Evolutionary conservation across 2,113 vertebrate species (phyloP).

Genomic region (Corydoras maculifer): DNA sequence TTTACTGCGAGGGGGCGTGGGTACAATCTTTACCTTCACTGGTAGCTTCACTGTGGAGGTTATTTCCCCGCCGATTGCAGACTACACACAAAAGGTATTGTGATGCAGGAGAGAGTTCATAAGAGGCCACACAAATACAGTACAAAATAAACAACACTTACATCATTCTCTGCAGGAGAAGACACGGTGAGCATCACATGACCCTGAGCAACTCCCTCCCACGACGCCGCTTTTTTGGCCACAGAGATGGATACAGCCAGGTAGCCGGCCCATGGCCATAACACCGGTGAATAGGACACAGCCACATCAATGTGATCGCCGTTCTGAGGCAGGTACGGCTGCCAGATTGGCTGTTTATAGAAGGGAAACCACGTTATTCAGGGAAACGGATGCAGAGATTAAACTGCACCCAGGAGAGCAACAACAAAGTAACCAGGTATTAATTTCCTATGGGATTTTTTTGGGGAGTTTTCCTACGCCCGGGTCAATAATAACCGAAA

Average conservation of each 20-base stretch:
- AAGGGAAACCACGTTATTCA: not conserved
- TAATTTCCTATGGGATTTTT: no score
- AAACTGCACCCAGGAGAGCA: not conserved
- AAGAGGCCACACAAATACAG: no score
- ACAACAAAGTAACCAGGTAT: no score
- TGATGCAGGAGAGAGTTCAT: no score
- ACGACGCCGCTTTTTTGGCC: constrained; percentile 91
- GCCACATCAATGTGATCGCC: constrained; percentile 94
- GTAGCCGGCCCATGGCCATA: constrained; percentile 98
- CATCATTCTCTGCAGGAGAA: constrained; percentile 85
- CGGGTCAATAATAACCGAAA: no score
- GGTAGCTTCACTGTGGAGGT: constrained; percentile 92
- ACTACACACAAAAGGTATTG: constrained; percentile 56
- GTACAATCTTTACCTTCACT: constrained; percentile 93
- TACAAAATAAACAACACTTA: not conserved
- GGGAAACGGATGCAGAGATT: not conserved
- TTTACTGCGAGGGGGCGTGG: constrained; percentile 91
- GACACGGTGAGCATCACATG: constrained; percentile 92
- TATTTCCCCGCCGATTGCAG: constrained; percentile 77
- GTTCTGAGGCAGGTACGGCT: constrained; percentile 94
- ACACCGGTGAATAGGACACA: constrained; percentile 84
- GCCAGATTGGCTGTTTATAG: constrained; percentile 85
- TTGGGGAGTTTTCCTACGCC: no score
- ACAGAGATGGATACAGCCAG: constrained; percentile 96
- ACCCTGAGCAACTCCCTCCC: constrained; percentile 94